These are phyloP conservation scores for Tiaroga cobitis DNA, from an alignment of 2,797 vertebrate genomes.

Conservation along the genomic window DNA sequence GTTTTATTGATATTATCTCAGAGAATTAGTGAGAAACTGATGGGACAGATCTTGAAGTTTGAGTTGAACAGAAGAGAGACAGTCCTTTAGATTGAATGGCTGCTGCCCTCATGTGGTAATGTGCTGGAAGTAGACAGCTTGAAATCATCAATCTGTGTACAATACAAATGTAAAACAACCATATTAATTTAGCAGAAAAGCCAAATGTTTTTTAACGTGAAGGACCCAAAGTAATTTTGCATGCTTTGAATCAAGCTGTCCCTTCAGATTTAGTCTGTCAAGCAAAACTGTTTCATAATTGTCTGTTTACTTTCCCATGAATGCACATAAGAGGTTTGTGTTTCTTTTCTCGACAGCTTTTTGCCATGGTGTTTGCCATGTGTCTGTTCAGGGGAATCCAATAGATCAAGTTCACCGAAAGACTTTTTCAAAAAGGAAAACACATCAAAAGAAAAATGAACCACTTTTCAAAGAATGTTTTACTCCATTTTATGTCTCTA, in stretches of 20 bases:
- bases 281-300: background rate
- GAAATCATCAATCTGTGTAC: background rate
- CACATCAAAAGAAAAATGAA: constrained; percentile 62
- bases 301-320: background rate
- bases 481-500: constrained; percentile 77
- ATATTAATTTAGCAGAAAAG: no score
- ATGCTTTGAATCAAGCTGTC: background rate
- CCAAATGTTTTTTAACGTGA: background rate
- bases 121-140: background rate
- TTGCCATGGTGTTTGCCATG: constrained; percentile 96
- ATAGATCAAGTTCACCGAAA: constrained; percentile 71
- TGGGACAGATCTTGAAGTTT: background rate
- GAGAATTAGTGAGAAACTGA: background rate
- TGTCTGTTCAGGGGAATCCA: constrained; percentile 96
- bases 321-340: background rate
- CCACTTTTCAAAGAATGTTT: constrained; percentile 68
- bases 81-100: background rate
- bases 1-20: background rate
- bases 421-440: constrained; percentile 73
- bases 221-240: background rate
- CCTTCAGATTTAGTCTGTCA: background rate
- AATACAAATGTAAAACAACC: background rate
- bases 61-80: background rate
- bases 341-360: constrained; percentile 79
- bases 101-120: constrained; percentile 51